Evolutionary conservation across 2,113 vertebrate species (phyloP), one percentile per base, ranked within the genome.

Genomic region (Embiotoca jacksoni): DNA sequence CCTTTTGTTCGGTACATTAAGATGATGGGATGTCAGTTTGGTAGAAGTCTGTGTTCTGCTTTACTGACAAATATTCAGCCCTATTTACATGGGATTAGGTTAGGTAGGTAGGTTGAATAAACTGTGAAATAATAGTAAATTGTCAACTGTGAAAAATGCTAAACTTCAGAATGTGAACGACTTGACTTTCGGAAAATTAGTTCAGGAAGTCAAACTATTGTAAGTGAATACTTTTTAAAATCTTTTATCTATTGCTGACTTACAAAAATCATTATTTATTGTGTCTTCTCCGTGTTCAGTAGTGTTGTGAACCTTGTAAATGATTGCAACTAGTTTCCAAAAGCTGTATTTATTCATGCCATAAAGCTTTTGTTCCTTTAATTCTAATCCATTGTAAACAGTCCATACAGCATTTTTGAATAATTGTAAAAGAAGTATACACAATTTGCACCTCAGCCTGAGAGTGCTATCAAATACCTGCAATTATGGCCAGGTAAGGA

Each of bases 401-500:
- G 6, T 6, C 11, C 44, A 11, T 23, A 1, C 23, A 23, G 1
- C 23, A 23, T 23, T 1, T 23, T 23, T 23, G 23, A 23, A 23
- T 23, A 23, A 23, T 23, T 23, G 23, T 23, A 23, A 23, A 23
- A 23, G 10, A 44, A 44, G 41, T 44, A 11, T 13, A 44, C 10
- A 44, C 41, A 44, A 11, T 13, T 13, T 13, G 10, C 41, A 44
- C 41, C 41, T 44, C 41, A 44, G 41, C 3, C 41, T 44, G 41
- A 11, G 41, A 8, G 49, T 11, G 10, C 11, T 16, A 10, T 78
- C 23, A 70, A 80, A 78, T 67, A 71, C 39, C 47, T 64, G 75
- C 8, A 37, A 70, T 78, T 60, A 65, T 75, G 33, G 62, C 35
- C 55, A 41, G 0, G 53, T 79, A 58, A 88, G 66, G 31, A 60